Conservation (phyloP, 2,888 invertebrate genomes). For the Linyphia triangularis region DNA sequence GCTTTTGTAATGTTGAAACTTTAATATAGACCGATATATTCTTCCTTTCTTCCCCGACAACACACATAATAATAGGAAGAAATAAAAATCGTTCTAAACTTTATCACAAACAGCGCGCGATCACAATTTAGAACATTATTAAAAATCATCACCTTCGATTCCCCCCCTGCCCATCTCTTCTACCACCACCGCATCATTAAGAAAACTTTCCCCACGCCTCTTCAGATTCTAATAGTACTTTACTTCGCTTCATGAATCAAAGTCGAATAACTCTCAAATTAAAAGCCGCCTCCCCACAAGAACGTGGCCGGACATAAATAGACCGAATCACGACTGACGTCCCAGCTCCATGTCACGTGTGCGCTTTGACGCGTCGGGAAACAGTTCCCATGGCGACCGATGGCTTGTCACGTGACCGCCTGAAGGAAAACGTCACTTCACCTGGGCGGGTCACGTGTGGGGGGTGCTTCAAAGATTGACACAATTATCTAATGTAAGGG, state of each 20-base stretch:
- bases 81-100: too few species aligned
- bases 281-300: slow-evolving; percentile 45
- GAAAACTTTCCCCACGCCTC: background rate
- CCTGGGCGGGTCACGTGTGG: slow-evolving; percentile 61
- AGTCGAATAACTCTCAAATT: slow-evolving; percentile 52
- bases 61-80: too few species aligned
- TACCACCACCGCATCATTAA: background rate
- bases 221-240: background rate
- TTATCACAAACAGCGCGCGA: background rate
- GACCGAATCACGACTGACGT: slow-evolving; percentile 12
- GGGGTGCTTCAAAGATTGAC: slow-evolving; percentile 15
- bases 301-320: slow-evolving; percentile 68
- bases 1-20: too few species aligned
- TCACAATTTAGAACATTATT: background rate
- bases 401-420: slow-evolving; percentile 8
- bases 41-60: too few species aligned
- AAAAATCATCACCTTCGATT: background rate
- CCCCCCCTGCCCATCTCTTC: background rate
- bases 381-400: slow-evolving; percentile 44
- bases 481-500: background rate
- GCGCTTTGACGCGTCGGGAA: background rate
- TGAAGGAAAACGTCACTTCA: slow-evolving; percentile 43
- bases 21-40: too few species aligned
- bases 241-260: slow-evolving; percentile 17
- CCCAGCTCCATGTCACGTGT: slow-evolving; percentile 14